Conservation (phyloP, 2,113 vertebrate species). For the Paedocypris sp. region DNA sequence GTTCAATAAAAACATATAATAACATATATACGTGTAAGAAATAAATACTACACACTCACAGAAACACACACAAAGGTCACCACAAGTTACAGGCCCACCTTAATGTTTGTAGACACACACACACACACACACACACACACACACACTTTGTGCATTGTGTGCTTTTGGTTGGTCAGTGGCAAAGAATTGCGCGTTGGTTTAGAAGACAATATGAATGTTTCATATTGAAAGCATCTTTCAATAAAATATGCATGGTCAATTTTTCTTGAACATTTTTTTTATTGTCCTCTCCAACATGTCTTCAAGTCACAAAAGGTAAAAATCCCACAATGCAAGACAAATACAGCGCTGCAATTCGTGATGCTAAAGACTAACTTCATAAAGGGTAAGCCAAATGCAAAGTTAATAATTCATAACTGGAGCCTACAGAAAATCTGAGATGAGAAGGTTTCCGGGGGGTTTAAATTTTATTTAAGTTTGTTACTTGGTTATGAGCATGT, state of each 20-base stretch:
- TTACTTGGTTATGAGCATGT: conserved; percentile 1
- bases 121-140: too few relatives aligned
- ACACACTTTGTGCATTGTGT: too few relatives aligned
- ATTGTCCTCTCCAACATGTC: too few relatives aligned
- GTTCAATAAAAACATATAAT: too few relatives aligned
- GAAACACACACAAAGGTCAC: too few relatives aligned
- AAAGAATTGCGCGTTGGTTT: too few relatives aligned
- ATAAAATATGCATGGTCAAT: conserved; percentile 31
- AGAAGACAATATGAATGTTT: conserved; percentile 25
- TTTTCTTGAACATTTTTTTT: too few relatives aligned
- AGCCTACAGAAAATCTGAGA: conserved; percentile 5
- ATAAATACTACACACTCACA: too few relatives aligned
- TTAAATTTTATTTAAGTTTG: conserved; percentile 14
- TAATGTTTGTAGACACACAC: too few relatives aligned
- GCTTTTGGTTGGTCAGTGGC: too few relatives aligned
- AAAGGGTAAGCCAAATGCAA: conserved; percentile 14
- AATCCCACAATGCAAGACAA: background rate
- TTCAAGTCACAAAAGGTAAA: conserved; percentile 15
- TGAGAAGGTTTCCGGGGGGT: background rate
- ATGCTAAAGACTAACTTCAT: conserved; percentile 6
- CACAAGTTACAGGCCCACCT: too few relatives aligned
- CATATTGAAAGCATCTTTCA: conserved; percentile 20
- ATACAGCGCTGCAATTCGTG: conserved; percentile 1
- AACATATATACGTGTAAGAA: too few relatives aligned
- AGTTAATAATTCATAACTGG: conserved; percentile 28